phyloP scores from a whole-genome alignment of 1,140 invertebrate genomes.

The Diabrotica undecimpunctata region DNA sequence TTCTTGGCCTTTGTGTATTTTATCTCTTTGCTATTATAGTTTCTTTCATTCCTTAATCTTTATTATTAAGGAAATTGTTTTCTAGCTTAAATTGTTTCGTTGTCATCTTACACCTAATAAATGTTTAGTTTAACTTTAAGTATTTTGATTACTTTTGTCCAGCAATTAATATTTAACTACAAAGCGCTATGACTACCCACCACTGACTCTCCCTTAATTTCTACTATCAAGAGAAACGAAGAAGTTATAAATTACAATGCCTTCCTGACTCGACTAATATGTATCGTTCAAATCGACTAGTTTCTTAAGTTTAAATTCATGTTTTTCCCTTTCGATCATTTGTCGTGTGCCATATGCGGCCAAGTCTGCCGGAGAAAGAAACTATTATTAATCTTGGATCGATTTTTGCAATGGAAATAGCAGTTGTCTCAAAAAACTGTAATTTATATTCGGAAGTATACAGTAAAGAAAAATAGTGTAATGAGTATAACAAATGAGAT shows the following conservation, averaged over 20 bases:
- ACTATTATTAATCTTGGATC: slow-evolving; percentile 11
- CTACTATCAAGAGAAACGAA: slow-evolving; percentile 19
- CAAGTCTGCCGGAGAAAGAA: background rate
- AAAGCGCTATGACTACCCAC: no score
- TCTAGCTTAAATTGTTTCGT: background rate
- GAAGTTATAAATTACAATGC: slow-evolving; percentile 22
- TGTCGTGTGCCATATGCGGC: slow-evolving; percentile 6
- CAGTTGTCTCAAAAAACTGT: no score
- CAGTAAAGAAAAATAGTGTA: no score
- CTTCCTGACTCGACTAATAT: slow-evolving; percentile 22
- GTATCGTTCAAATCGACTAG: slow-evolving; percentile 28
- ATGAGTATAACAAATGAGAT: no score
- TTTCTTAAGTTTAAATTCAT: slow-evolving; percentile 29
- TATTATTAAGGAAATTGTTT: slow-evolving; percentile 8
- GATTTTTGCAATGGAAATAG: slow-evolving; percentile 5
- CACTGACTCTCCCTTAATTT: slow-evolving; percentile 11
- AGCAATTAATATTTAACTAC: no score
- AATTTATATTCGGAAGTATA: no score
- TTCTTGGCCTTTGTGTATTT: no score
- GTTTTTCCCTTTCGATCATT: slow-evolving; percentile 20
- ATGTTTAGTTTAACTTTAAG: no score
- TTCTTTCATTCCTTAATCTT: no score
- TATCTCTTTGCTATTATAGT: no score
- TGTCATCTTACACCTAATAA: no score
- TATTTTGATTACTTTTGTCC: no score